Base-by-base conservation (phyloP, 2,113 vertebrate species). In the Caracal caracal region DNA sequence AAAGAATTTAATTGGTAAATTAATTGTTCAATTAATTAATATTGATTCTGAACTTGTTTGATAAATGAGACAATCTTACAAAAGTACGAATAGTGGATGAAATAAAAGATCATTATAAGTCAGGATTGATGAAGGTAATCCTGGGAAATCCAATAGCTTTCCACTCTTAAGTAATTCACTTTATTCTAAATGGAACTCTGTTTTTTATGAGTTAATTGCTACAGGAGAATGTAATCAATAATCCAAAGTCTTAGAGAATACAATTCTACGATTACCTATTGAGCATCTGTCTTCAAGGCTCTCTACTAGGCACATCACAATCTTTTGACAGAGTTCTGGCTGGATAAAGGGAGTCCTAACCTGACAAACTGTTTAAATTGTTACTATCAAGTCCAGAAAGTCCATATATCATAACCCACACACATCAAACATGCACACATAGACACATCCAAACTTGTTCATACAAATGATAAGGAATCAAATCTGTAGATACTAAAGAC, bases 11-110 rank as follows among this genome's bases (percentile, higher is more conserved):
- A 47, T 30, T 94, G 35, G 5, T 37, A 28, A 75, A 80, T 30
- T 73, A 97, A 51, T 79, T 94, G 90, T 30, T 85, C 7, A 68
- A 75, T 49, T 91, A 89, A 86, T 79, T 92, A 71, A 76, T 90
- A 93, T 76, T 70, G 37, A 90, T 96, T 85, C 26, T 76, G 35
- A 86, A 56, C 28, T 51, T 63, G 2, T 59, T 81, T 94, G 30
- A 94, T 61, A 93, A 93, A 90, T 89, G 76, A 96, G 10, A 59
- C 4, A 82, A 79, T 68, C n/a, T 66, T 90, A 81, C 1, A 47
- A 71, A 84, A 59, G 3, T 88, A 24, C 81, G 6, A 7, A 68
- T n/a, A 59, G 22, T 70, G 2, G 10, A 73, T 80, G 63, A 95
- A 95, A 70, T 75, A 89, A 96, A 97, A 92, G 19, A 82, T 90